These are phyloP conservation scores for Apotomis betuletana DNA, from an alignment of 2,888 invertebrate species.

Conservation along the genomic window DNA sequence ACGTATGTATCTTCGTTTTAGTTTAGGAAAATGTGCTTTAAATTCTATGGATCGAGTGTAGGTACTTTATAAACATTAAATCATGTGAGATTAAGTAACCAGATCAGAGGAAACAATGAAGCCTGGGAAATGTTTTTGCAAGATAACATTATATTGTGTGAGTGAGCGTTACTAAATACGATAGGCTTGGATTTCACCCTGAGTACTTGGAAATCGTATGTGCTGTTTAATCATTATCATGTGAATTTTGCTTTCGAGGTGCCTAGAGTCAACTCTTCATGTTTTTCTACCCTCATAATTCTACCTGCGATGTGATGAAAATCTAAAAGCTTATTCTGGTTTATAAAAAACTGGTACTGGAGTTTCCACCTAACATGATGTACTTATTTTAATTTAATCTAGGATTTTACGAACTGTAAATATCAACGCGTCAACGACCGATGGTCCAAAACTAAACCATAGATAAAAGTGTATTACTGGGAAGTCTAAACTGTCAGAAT, in stretches of 20 bases:
- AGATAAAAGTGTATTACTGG: no score
- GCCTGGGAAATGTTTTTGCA: slow-evolving; percentile 20
- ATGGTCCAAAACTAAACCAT: no score
- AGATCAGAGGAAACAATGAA: slow-evolving; percentile 5
- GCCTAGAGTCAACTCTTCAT: background rate
- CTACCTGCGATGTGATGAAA: no score
- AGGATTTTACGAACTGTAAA: no score
- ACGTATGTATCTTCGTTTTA: background rate
- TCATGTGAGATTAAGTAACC: background rate
- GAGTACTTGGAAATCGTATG: slow-evolving; percentile 19
- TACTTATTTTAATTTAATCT: no score
- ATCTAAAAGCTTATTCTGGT: no score
- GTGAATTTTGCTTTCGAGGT: background rate
- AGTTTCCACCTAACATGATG: no score
- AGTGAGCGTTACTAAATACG: slow-evolving; percentile 16
- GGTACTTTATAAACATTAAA: background rate
- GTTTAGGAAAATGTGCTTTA: background rate
- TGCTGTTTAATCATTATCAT: slow-evolving; percentile 1
- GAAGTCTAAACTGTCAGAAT: background rate
- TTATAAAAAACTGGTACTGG: no score
- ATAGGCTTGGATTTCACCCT: slow-evolving; percentile 16
- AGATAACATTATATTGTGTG: slow-evolving; percentile 14
- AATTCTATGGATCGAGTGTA: no score
- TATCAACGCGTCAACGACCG: no score
- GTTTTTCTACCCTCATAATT: background rate